Evolutionary conservation across 2,888 invertebrate species (phyloP).

Genomic region (Drepanosiphum platanoidis): DNA sequence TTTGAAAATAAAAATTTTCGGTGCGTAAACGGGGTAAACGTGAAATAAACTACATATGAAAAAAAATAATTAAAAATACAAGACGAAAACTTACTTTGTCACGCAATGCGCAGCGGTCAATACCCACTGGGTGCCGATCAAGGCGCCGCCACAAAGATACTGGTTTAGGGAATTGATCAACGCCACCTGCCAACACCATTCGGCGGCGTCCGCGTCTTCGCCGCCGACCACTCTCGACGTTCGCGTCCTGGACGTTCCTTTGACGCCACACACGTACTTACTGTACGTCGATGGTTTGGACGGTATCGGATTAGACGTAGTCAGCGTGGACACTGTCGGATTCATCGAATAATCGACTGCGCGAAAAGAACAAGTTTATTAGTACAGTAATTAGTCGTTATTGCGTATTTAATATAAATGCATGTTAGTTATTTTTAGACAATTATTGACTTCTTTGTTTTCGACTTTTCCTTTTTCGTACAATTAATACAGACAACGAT

Average conservation of each 20-base stretch:
- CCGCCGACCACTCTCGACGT: constrained; percentile 80
- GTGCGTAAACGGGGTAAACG: neutral
- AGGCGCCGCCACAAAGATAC: constrained; percentile 91
- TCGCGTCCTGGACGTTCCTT: constrained; percentile 76
- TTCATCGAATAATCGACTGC: constrained; percentile 67
- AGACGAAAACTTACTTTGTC: constrained; percentile 80
- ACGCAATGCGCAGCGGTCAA: constrained; percentile 94
- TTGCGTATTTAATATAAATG: too few relatives aligned
- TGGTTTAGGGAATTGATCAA: constrained; percentile 92
- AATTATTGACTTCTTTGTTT: too few relatives aligned
- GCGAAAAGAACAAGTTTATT: neutral
- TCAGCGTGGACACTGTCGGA: constrained; percentile 69
- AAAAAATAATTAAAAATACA: neutral
- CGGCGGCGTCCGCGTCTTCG: constrained; percentile 88
- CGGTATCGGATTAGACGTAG: constrained; percentile 69
- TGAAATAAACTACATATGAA: neutral
- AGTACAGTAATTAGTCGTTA: too few relatives aligned
- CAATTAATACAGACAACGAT: too few relatives aligned
- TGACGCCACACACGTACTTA: constrained; percentile 92
- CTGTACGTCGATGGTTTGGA: constrained; percentile 80
- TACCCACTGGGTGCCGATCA: constrained; percentile 94
- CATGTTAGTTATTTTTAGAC: too few relatives aligned
- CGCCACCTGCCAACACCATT: constrained; percentile 97
- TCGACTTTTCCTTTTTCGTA: too few relatives aligned
- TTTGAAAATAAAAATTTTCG: too few relatives aligned